A percentile compares a stretch with the other conserved stretches of the same genome.
phyloP scores from a whole-genome alignment of 1,140 invertebrate species.

The Sitobion miscanthi region DNA sequence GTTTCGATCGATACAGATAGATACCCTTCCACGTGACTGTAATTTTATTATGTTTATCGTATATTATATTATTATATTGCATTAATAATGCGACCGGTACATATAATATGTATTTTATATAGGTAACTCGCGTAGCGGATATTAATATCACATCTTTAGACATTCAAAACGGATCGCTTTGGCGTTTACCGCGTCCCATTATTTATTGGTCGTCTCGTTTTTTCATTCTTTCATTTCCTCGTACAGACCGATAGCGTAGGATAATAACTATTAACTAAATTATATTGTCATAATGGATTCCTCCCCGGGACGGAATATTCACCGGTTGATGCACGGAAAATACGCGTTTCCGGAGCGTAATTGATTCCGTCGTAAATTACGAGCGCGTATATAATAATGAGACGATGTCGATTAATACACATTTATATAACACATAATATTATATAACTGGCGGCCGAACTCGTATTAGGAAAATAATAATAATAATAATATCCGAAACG shows the following conservation, averaged over 20 bases:
- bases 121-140: not conserved
- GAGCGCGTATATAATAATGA: not conserved
- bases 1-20: not conserved
- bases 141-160: not conserved
- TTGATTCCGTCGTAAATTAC: slow-evolving; percentile 27
- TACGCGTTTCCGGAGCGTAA: slow-evolving; percentile 27
- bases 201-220: not conserved
- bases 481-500: not conserved
- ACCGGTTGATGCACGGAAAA: not conserved
- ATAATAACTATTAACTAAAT: not conserved
- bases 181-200: not conserved
- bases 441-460: not conserved
- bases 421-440: not conserved
- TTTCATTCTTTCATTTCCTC: not conserved
- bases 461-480: not conserved
- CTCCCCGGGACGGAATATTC: not conserved
- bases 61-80: too few species aligned
- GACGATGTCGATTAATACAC: not conserved
- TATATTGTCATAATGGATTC: not conserved
- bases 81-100: too few species aligned
- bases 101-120: not conserved
- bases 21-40: not conserved
- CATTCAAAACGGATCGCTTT: not conserved
- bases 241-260: not conserved
- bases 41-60: not conserved